Evolutionary conservation across 2,888 invertebrate genomes (phyloP).

Genomic region (Ischnus inquisitorius): DNA sequence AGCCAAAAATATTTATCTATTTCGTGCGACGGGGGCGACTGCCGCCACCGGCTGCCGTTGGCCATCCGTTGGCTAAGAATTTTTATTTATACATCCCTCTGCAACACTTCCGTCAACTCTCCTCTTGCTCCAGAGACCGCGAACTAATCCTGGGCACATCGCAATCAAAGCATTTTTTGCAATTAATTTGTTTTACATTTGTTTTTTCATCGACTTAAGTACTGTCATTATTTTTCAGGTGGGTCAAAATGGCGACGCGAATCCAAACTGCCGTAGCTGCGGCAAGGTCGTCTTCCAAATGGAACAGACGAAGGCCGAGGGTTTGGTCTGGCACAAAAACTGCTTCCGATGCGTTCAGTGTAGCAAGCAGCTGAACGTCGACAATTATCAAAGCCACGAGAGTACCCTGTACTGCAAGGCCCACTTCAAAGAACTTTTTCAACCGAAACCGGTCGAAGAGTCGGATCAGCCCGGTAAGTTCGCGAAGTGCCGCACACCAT

Average conservation of each 20-base stretch:
- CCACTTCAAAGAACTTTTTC: constrained; percentile 96
- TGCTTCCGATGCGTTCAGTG: constrained; percentile 98
- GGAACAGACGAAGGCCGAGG: constrained; percentile 98
- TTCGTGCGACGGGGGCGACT: constrained; percentile 43
- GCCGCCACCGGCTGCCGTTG: constrained; percentile 33
- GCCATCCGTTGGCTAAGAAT: constrained; percentile 44
- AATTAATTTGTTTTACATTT: background rate
- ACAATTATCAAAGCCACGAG: constrained; percentile 97
- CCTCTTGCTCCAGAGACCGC: background rate
- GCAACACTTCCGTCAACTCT: constrained; percentile 60
- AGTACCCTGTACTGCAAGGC: constrained; percentile 96
- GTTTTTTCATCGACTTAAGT: constrained; percentile 4
- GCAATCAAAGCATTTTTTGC: background rate
- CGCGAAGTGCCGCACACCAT: constrained; percentile 20
- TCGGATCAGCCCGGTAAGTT: constrained; percentile 89
- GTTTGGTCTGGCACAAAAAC: constrained; percentile 96
- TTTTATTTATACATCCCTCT: constrained; percentile 62
- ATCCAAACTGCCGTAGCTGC: constrained; percentile 93
- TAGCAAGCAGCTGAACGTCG: constrained; percentile 96
- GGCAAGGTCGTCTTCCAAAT: constrained; percentile 97
- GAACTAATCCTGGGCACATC: background rate
- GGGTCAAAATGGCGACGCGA: constrained; percentile 86
- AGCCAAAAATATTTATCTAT: constrained; percentile 67
- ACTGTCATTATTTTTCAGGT: constrained; percentile 75
- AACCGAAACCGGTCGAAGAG: constrained; percentile 94